phyloP scores from a whole-genome alignment of 2,888 invertebrate genomes.

The Lamellibrachia columna region DNA sequence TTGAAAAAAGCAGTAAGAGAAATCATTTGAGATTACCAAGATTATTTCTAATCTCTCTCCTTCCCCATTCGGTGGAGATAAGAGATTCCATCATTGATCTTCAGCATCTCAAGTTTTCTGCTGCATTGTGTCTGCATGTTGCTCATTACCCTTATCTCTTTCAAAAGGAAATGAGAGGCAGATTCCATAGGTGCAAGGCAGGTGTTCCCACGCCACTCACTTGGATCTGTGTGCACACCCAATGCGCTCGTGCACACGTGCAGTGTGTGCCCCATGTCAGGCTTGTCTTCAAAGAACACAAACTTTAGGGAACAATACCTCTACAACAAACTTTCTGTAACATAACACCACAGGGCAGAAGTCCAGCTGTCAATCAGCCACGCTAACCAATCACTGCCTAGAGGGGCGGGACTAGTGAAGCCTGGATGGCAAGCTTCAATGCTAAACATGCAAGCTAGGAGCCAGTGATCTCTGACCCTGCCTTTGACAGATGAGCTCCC shows the following conservation, averaged over 20 bases:
- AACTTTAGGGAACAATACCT: neutral
- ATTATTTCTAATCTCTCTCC: neutral
- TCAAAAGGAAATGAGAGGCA: neutral
- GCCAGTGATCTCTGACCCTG: neutral
- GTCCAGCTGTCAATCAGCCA: conserved; percentile 10
- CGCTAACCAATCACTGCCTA: neutral
- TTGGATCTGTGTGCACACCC: neutral
- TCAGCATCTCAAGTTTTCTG: neutral
- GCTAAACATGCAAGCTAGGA: neutral
- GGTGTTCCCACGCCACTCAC: neutral
- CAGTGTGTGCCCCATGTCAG: neutral
- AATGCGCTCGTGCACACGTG: neutral
- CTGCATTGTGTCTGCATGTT: neutral
- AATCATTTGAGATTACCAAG: neutral
- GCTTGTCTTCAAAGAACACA: neutral
- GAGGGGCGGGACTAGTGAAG: neutral
- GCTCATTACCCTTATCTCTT: neutral
- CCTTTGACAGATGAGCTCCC: neutral
- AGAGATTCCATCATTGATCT: neutral
- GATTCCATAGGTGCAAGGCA: neutral
- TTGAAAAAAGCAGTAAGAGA: neutral
- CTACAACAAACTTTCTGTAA: neutral
- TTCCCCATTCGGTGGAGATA: neutral
- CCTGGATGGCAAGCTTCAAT: conserved; percentile 1
- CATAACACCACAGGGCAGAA: neutral